Conservation (phyloP, 2,888 invertebrate species). For the Stomorhina lunata region DNA sequence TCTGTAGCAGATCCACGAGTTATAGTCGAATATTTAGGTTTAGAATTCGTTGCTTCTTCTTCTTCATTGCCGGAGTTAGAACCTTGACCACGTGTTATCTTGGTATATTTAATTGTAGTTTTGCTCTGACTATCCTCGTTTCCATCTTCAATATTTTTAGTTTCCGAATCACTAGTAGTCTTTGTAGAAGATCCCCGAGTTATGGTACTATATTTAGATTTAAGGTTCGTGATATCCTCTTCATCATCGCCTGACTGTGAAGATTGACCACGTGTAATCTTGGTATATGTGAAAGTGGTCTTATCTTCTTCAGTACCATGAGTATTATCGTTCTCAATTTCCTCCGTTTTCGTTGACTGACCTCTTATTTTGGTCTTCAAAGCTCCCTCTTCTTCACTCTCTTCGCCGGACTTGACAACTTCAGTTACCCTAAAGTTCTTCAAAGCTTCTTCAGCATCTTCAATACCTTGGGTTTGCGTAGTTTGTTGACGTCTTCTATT, state of each 20-base stretch:
- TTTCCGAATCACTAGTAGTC: background rate
- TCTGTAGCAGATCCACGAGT: background rate
- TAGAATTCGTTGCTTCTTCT: background rate
- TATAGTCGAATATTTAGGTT: background rate
- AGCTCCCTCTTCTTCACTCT: background rate
- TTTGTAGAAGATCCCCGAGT: background rate
- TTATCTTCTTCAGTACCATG: background rate
- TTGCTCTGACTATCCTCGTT: background rate
- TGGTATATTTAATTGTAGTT: background rate
- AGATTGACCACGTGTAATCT: background rate
- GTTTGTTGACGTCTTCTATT: conserved; percentile 10
- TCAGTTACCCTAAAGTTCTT: conserved; percentile 1
- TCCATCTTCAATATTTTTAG: background rate
- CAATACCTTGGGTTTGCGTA: background rate
- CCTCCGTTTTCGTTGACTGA: background rate
- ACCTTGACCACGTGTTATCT: background rate
- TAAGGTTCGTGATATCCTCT: background rate
- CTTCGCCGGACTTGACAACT: background rate
- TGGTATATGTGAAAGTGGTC: background rate
- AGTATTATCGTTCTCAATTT: background rate
- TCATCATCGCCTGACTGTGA: background rate
- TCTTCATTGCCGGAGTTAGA: background rate
- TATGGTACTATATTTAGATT: background rate
- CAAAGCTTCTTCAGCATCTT: background rate
- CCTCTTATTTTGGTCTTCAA: background rate